Base-by-base conservation (phyloP, 2,797 vertebrate species). In the Cottoperca gobio region DNA sequence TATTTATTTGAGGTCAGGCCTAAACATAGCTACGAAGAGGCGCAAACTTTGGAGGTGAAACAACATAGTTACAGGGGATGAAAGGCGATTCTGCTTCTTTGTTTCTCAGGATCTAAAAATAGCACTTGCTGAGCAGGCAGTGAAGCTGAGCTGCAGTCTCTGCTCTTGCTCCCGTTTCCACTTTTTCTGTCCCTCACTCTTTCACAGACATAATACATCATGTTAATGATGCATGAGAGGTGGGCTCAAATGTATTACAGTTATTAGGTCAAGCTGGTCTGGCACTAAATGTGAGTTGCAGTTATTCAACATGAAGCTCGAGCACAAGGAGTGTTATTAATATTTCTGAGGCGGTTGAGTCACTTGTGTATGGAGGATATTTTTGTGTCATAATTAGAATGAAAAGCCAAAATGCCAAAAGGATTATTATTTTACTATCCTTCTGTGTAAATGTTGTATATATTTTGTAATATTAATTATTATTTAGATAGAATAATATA, bases 91-190 rank as follows among this genome's bases (percentile, higher is more conserved):
- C 85, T 83, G 75, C 75, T 58, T 78, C 88, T 92, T 91, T 92
- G 85, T 93, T 90, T 91, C 78, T 64, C 23, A 0, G 31, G 37
- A 70, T 83, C 90, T 91, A 91, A 89, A 93, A 91, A 93, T 93
- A 94, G 82, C 62, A 86, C 77, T 46, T 91, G 90, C 92, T 93
- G 89, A 92, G 89, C 86, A 84, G 79, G 88, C 91, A 89, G 76
- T 65, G 74, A 54, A 73, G 74, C 74, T 40, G 69, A 89, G 76
- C 83, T 83, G 81, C 86, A 89, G 73, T 86, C 66, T 54, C 48
- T 54, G 71, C 65, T 80, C 70, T 70, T 65, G 73, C 65, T 74
- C 71, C 72, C n/a, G 73, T 82, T 87, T 54, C 37, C 45, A 45
- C 79, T 64, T 72, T 65, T 83, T 66, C 63, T 62, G 43, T 65